A percentile compares a stretch with the other conserved stretches of the same genome.
These are phyloP conservation scores for Phymatocera aterrima DNA, from an alignment of 2,888 invertebrate genomes.

Conservation along the genomic window DNA sequence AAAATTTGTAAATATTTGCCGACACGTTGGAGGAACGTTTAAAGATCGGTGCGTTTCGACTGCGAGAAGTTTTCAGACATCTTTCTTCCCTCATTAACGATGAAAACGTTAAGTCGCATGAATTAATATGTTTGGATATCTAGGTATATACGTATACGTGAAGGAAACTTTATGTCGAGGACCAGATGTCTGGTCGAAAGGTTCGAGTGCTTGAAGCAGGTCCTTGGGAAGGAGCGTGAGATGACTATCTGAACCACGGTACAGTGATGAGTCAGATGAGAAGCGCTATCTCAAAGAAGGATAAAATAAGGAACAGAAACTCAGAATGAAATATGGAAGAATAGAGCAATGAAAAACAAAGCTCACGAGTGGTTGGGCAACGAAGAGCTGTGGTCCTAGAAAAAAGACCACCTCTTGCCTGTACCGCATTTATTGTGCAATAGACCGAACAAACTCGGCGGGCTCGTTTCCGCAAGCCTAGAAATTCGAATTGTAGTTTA, in stretches of 20 bases:
- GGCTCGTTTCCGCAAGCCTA: too few species aligned
- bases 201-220: background rate
- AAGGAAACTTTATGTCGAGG: background rate
- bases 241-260: background rate
- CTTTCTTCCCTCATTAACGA: too few species aligned
- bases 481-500: too few species aligned
- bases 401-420: too few species aligned
- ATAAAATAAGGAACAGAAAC: background rate
- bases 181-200: conserved; percentile 11
- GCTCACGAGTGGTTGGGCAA: background rate
- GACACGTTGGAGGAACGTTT: too few species aligned
- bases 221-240: background rate
- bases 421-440: too few species aligned
- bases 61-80: too few species aligned
- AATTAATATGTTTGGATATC: too few species aligned
- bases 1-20: too few species aligned
- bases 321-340: background rate
- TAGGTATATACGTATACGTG: background rate
- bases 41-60: too few species aligned
- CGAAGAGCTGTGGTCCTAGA: background rate
- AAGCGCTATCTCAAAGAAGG: background rate
- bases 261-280: background rate
- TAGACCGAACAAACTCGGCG: too few species aligned
- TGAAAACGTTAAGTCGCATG: too few species aligned
- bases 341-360: background rate